These are phyloP conservation scores for Watsonalla cultraria DNA, from an alignment of 2,888 invertebrate genomes.

Conservation along the genomic window DNA sequence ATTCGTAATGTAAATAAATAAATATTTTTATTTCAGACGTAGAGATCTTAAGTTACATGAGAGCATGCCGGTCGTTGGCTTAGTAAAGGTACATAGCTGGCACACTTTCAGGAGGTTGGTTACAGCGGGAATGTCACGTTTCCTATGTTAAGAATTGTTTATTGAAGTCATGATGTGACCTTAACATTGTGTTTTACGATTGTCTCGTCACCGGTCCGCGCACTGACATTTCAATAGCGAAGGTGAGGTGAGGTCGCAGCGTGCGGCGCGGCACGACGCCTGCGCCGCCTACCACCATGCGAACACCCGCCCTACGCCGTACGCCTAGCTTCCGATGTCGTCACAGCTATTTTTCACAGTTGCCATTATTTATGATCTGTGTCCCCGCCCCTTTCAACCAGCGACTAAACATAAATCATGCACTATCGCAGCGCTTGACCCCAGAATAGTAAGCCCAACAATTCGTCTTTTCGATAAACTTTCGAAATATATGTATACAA, in stretches of 20 bases:
- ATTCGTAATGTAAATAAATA: too few species aligned
- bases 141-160: constrained; percentile 72
- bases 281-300: constrained; percentile 35
- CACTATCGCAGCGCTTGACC: constrained; percentile 34
- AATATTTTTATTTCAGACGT: too few species aligned
- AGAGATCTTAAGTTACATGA: constrained; percentile 19
- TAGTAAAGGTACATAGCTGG: constrained; percentile 48
- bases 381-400: constrained; percentile 20
- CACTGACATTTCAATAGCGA: constrained; percentile 76
- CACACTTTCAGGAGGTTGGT: constrained; percentile 69
- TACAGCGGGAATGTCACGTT: constrained; percentile 71
- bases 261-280: constrained; percentile 65
- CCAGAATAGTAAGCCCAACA: constrained; percentile 28
- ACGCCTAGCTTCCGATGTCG: constrained; percentile 20
- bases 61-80: constrained; percentile 48
- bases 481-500: constrained; percentile 39
- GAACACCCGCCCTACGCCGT: constrained; percentile 13
- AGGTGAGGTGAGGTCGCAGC: constrained; percentile 71
- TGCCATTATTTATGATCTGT: constrained; percentile 35
- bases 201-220: constrained; percentile 72
- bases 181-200: constrained; percentile 77
- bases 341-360: constrained; percentile 34
- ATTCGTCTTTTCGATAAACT: constrained; percentile 41
- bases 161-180: constrained; percentile 78
- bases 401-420: constrained; percentile 36